Conservation (phyloP, 2,797 vertebrate species). For the Muscicapa comitata region DNA sequence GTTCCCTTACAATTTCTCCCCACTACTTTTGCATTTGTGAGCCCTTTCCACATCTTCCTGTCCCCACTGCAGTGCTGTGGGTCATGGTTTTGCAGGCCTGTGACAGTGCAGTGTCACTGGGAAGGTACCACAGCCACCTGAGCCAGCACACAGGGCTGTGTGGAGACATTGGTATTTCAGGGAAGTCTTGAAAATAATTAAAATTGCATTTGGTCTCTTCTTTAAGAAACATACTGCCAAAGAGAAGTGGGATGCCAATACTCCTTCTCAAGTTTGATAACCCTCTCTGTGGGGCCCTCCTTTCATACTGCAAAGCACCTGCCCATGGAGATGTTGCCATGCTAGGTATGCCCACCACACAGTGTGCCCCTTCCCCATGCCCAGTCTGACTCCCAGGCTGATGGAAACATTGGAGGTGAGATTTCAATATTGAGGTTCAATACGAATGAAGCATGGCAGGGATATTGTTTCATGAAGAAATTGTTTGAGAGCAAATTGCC, state of each 20-base stretch:
- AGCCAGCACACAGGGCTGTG: accelerated
- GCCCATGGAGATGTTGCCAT: neutral
- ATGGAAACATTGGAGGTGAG: neutral
- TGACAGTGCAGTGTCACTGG: accelerated
- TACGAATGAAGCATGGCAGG: constrained; percentile 42
- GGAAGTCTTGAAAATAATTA: neutral
- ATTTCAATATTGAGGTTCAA: neutral
- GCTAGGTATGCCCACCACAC: neutral
- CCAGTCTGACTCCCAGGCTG: neutral
- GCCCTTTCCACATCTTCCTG: neutral
- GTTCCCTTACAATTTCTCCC: neutral
- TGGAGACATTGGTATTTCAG: neutral
- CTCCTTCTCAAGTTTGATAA: neutral
- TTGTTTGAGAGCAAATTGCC: constrained; percentile 53
- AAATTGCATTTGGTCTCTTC: neutral
- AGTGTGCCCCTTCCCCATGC: neutral
- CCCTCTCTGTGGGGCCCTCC: neutral
- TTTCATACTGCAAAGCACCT: neutral
- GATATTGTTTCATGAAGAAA: constrained; percentile 59
- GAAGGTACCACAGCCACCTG: neutral
- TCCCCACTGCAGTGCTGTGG: neutral
- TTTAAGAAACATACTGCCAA: neutral
- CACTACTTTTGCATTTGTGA: neutral
- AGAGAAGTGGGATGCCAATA: neutral
- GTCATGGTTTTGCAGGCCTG: accelerated